These are phyloP conservation scores for Cephus rjabovi DNA, from an alignment of 2,888 invertebrate genomes.

Conservation along the genomic window DNA sequence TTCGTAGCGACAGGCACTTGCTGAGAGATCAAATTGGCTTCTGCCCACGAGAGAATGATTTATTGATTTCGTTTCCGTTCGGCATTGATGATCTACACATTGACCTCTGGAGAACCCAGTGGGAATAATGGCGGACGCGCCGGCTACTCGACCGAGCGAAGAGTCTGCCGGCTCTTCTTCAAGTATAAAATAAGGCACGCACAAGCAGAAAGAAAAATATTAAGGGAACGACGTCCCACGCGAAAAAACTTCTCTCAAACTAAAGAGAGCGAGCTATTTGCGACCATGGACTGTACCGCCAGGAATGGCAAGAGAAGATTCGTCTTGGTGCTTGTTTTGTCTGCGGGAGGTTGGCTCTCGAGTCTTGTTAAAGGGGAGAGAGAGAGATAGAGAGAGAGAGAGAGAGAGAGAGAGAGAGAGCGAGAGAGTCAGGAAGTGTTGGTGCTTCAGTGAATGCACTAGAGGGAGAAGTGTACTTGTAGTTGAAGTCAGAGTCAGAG, in stretches of 20 bases:
- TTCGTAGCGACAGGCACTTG: not conserved
- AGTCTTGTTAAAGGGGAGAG: not conserved
- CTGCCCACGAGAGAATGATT: not conserved
- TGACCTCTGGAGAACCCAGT: not conserved
- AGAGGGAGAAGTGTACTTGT: slow-evolving; percentile 25
- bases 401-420: too few species aligned
- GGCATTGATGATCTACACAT: not conserved
- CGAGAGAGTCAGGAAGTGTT: slow-evolving; percentile 1
- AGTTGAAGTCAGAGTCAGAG: slow-evolving; percentile 28
- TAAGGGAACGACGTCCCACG: not conserved
- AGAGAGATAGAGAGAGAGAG: too few species aligned
- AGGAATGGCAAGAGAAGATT: slow-evolving; percentile 34
- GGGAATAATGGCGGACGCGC: not conserved
- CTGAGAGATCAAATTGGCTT: not conserved
- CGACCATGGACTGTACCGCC: slow-evolving; percentile 31
- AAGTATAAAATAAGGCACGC: not conserved
- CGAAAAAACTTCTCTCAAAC: not conserved
- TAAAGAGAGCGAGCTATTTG: slow-evolving; percentile 1
- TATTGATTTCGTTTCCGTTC: not conserved
- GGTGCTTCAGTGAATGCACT: slow-evolving; percentile 25
- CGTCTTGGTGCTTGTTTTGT: slow-evolving; percentile 43
- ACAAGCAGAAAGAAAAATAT: not conserved
- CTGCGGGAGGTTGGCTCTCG: slow-evolving; percentile 36
- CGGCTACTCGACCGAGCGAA: not conserved
- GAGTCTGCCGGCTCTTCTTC: not conserved